Conservation (phyloP, 2,888 invertebrate species). For the Aspidapion aeneum region DNA sequence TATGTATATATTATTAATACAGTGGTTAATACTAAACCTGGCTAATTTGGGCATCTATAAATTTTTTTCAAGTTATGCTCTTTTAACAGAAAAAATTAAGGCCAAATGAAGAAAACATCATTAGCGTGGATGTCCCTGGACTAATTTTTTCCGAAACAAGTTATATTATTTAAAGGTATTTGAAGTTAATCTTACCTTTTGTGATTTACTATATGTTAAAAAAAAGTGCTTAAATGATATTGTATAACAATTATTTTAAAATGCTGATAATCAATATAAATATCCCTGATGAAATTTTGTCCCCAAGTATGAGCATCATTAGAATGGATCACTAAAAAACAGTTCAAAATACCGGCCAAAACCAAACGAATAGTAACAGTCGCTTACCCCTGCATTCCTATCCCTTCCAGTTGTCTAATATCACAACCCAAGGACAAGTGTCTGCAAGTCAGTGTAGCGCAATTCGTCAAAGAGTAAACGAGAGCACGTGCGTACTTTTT, state of each 20-base stretch:
- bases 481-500: not conserved
- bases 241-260: not conserved
- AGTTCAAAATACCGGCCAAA: not conserved
- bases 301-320: not conserved
- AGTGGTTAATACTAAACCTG: not conserved
- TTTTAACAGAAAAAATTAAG: not conserved
- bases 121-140: slow-evolving; percentile 1
- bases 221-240: not conserved
- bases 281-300: not conserved
- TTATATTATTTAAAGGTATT: not conserved
- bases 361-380: no score
- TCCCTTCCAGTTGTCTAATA: not conserved
- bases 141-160: not conserved
- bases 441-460: not conserved
- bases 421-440: not conserved
- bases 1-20: not conserved
- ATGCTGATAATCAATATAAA: not conserved
- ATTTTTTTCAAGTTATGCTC: not conserved
- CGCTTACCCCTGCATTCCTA: not conserved
- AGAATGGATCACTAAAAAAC: not conserved
- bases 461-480: not conserved
- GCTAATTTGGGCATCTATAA: not conserved
- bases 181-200: not conserved
- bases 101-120: not conserved
- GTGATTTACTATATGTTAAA: not conserved